Conservation (phyloP, 1,140 invertebrate species). For the Ooceraea biroi region DNA sequence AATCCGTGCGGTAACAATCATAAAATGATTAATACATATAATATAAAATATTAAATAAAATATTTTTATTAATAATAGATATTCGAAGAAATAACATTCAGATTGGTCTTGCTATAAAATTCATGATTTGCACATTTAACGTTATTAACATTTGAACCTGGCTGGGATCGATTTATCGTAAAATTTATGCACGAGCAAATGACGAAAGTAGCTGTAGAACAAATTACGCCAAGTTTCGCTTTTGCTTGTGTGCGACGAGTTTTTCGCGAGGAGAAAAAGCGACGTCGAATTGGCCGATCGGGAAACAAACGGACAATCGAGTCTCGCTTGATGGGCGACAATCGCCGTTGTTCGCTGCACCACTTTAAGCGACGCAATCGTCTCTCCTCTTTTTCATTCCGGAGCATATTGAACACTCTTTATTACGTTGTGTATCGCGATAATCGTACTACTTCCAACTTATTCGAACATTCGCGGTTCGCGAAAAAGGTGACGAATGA, state of each 20-base stretch:
- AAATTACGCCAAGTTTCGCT: conserved; percentile 41
- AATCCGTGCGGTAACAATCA: not conserved
- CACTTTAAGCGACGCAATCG: conserved; percentile 52
- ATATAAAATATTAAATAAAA: conserved; percentile 21
- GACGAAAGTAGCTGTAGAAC: conserved; percentile 32
- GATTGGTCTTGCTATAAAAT: not conserved
- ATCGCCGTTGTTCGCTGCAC: conserved; percentile 58
- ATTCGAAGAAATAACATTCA: conserved; percentile 36
- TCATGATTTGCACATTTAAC: not conserved
- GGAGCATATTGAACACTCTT: conserved; percentile 29
- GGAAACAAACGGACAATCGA: conserved; percentile 64
- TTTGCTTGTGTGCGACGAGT: conserved; percentile 45
- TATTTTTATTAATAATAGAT: too few species aligned
- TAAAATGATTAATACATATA: conserved; percentile 11
- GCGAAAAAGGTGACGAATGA: conserved; percentile 4
- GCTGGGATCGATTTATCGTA: conserved; percentile 41
- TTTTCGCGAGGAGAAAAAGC: conserved; percentile 48
- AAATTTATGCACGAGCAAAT: conserved; percentile 2
- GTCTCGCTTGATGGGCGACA: conserved; percentile 64
- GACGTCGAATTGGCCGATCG: conserved; percentile 60
- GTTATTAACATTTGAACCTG: not conserved
- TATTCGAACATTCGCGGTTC: conserved; percentile 5
- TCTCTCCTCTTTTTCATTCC: conserved; percentile 33
- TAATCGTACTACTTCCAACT: conserved; percentile 34
- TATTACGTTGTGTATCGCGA: conserved; percentile 42